These are phyloP conservation scores for Numenius phaeopus DNA, from an alignment of 2,797 vertebrate species.

Conservation along the genomic window DNA sequence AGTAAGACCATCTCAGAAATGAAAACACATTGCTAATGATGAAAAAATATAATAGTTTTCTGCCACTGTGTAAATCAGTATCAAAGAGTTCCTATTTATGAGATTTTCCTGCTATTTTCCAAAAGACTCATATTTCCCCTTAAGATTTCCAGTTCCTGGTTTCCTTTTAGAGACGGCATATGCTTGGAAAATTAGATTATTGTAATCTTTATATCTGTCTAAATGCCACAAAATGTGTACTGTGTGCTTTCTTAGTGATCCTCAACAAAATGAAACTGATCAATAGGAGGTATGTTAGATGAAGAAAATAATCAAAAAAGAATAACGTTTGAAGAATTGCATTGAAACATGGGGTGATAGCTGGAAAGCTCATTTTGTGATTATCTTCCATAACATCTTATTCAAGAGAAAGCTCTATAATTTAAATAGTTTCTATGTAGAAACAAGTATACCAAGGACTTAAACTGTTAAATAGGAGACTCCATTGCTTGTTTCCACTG, in stretches of 20 bases:
- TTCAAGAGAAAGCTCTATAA: not conserved
- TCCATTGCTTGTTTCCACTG: not conserved
- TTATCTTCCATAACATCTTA: not conserved
- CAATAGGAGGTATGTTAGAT: not conserved
- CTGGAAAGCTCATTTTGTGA: not conserved
- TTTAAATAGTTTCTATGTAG: not conserved
- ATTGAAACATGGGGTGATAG: not conserved
- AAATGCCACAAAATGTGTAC: slow-evolving; percentile 24
- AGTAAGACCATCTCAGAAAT: slow-evolving; percentile 28
- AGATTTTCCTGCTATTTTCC: slow-evolving; percentile 34
- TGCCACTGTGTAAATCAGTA: not conserved
- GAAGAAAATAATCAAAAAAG: not conserved
- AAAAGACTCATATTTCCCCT: not conserved
- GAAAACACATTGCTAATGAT: not conserved
- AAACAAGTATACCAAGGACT: not conserved
- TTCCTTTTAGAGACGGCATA: slow-evolving; percentile 16
- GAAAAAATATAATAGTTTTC: not conserved
- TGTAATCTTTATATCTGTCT: slow-evolving; percentile 39
- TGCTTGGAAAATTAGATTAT: slow-evolving; percentile 61
- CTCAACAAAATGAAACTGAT: not conserved
- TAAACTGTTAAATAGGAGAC: not conserved
- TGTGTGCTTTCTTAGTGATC: not conserved
- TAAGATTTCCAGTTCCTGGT: slow-evolving; percentile 36
- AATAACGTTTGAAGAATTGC: not conserved
- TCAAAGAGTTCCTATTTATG: slow-evolving; percentile 14